A percentile compares a stretch with the other conserved stretches of the same genome.
phyloP scores from a whole-genome alignment of 2,113 vertebrate species.

The Neodon shergylaensis region DNA sequence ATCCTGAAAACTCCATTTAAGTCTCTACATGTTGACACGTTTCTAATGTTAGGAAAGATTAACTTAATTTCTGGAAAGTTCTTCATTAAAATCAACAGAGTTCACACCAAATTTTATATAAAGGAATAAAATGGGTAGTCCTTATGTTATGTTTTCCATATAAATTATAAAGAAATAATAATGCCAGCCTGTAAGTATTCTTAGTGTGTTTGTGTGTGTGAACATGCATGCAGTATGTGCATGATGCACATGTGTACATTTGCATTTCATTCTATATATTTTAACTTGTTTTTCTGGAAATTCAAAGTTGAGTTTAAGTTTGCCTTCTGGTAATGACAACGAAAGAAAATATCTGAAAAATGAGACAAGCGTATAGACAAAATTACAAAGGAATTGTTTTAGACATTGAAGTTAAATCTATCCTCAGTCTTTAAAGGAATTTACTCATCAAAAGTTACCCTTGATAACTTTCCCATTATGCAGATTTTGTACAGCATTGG shows the following conservation, averaged over 20 bases:
- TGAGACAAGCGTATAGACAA: neutral
- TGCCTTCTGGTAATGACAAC: neutral
- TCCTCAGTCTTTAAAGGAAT: neutral
- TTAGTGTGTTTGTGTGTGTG: neutral
- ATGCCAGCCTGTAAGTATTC: neutral
- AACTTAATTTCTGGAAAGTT: neutral
- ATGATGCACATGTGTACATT: neutral
- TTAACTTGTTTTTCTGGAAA: neutral
- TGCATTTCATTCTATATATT: neutral
- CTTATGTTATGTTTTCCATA: neutral
- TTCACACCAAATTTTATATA: neutral
- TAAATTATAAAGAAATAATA: neutral
- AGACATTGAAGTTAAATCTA: neutral
- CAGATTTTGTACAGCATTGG: neutral
- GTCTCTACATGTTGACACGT: neutral
- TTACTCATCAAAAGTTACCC: neutral
- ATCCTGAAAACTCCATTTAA: neutral
- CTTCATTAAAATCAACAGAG: neutral
- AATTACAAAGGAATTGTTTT: neutral
- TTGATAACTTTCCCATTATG: neutral
- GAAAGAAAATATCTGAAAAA: neutral
- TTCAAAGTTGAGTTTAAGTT: neutral
- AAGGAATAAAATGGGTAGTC: neutral
- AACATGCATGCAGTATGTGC: neutral
- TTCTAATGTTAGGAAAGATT: neutral